Evolutionary conservation across 2,113 vertebrate genomes (phyloP).

Genomic region (Orycteropus afer): DNA sequence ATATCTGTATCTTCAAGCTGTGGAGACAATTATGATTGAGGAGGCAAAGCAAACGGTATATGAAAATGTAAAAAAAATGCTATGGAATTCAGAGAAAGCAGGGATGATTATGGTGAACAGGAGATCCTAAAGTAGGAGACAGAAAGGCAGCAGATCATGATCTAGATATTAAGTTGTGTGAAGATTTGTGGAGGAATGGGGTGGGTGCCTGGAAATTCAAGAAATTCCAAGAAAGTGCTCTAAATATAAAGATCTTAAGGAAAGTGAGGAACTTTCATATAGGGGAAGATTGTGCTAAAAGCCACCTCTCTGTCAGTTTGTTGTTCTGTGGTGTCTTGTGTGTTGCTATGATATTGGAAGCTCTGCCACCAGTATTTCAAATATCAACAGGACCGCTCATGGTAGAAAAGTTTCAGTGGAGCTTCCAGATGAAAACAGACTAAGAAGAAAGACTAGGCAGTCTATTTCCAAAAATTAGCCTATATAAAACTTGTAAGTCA

Average conservation of each 20-base stretch:
- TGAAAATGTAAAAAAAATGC: not conserved
- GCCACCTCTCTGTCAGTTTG: not conserved
- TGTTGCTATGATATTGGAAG: not conserved
- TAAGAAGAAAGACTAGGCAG: no score
- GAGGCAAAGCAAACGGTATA: not conserved
- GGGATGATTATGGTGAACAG: not conserved
- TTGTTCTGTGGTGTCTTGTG: not conserved
- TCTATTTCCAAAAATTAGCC: no score
- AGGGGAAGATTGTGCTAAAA: not conserved
- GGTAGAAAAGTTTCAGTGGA: no score
- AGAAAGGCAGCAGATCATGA: not conserved
- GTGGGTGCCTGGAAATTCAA: not conserved
- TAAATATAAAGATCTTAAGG: not conserved
- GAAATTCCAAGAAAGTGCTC: not conserved
- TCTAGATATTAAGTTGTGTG: not conserved
- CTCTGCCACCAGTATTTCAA: not conserved
- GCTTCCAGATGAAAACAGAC: no score
- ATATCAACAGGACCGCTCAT: no score
- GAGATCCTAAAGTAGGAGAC: not conserved
- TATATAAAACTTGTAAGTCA: no score
- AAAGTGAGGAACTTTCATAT: not conserved
- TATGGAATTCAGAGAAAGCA: not conserved
- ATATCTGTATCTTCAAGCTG: not conserved
- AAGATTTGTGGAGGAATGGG: rapidly evolving
- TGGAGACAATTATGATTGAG: not conserved